Percentiles rank a stretch among this genome's conserved stretches.
Evolutionary conservation across 2,113 vertebrate species (phyloP).

Genomic region (Pygoscelis antarcticus): DNA sequence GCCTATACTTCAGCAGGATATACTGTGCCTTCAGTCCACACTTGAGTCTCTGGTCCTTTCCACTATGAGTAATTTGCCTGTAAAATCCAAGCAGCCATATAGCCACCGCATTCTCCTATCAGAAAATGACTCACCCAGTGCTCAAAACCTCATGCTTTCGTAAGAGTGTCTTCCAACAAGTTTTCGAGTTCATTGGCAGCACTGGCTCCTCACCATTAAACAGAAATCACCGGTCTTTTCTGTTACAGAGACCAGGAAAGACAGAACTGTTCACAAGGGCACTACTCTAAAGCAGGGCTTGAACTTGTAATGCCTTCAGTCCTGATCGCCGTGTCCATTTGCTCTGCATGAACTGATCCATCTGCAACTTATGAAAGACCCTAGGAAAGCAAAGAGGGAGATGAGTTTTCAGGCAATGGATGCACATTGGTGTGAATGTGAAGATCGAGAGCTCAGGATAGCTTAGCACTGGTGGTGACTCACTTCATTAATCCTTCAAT

Average conservation of each 20-base stretch:
- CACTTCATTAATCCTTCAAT: background rate
- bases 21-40: background rate
- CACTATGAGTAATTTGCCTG: background rate
- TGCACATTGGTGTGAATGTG: background rate
- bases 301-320: background rate
- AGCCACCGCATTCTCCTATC: background rate
- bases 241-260: background rate
- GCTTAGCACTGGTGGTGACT: background rate
- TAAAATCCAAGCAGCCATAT: background rate
- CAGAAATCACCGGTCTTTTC: background rate
- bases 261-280: background rate
- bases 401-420: background rate
- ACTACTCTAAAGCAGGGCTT: background rate
- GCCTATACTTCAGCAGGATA: background rate
- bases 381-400: background rate
- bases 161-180: background rate
- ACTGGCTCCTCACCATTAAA: background rate
- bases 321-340: accelerated
- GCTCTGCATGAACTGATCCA: background rate
- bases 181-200: background rate
- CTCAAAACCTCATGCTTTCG: background rate
- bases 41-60: background rate
- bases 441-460: background rate
- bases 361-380: accelerated
- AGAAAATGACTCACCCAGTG: background rate